Evolutionary conservation across 2,888 invertebrate species (phyloP).

Genomic region (Eutolmus rufibarbis): DNA sequence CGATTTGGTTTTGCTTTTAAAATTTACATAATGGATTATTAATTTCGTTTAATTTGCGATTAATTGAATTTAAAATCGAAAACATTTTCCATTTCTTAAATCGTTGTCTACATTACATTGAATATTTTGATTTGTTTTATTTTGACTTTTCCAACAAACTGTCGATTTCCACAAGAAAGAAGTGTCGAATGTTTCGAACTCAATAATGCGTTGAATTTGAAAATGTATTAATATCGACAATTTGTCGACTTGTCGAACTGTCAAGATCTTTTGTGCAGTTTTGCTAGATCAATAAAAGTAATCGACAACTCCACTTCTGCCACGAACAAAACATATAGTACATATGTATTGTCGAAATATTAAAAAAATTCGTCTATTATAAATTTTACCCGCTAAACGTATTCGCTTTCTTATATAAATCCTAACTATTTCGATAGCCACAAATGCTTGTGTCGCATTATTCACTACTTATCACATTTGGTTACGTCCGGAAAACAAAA

Average conservation of each 20-base stretch:
- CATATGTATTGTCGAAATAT: not conserved
- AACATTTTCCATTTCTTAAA: not conserved
- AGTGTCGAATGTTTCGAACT: not conserved
- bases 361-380: not conserved
- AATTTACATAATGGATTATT: not conserved
- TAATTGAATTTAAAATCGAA: not conserved
- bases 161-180: no score
- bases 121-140: not conserved
- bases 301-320: not conserved
- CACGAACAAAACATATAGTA: not conserved
- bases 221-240: not conserved
- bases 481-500: not conserved
- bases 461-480: conserved; percentile 15
- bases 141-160: no score
- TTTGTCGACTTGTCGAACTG: not conserved
- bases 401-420: conserved; percentile 7
- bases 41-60: not conserved
- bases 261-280: not conserved
- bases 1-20: not conserved
- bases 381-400: not conserved
- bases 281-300: not conserved
- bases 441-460: conserved; percentile 3
- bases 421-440: conserved; percentile 27
- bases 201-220: not conserved
- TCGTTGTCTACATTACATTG: not conserved